Conservation (phyloP, 2,888 invertebrate genomes). For the Caenorhabditis sp. region DNA sequence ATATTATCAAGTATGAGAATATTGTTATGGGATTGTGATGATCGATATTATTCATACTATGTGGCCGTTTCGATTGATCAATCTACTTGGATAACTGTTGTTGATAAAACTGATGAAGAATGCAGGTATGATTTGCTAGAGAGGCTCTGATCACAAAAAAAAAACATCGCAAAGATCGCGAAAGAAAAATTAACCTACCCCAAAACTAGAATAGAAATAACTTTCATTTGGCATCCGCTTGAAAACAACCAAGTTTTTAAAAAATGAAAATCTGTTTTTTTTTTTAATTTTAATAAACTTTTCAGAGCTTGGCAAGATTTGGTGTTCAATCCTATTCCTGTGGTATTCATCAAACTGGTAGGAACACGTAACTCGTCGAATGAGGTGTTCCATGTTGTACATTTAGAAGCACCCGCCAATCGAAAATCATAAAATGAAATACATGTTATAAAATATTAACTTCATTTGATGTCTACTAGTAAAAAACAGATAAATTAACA, state of each 20-base stretch:
- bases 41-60: slow-evolving; percentile 74
- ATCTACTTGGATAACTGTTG: slow-evolving; percentile 77
- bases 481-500: neutral
- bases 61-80: slow-evolving; percentile 74
- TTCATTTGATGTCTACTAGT: neutral
- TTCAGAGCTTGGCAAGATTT: slow-evolving; percentile 89
- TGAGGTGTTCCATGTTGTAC: slow-evolving; percentile 54
- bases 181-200: too few relatives aligned
- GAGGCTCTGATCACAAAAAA: too few relatives aligned
- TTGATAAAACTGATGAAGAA: slow-evolving; percentile 84
- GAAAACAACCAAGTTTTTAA: too few relatives aligned
- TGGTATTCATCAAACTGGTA: slow-evolving; percentile 91
- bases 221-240: too few relatives aligned
- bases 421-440: neutral
- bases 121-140: slow-evolving; percentile 73
- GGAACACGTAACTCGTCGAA: slow-evolving; percentile 90
- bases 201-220: too few relatives aligned
- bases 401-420: slow-evolving; percentile 31
- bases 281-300: neutral
- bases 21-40: slow-evolving; percentile 86
- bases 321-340: slow-evolving; percentile 83
- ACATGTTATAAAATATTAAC: neutral
- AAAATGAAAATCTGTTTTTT: too few relatives aligned
- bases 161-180: too few relatives aligned
- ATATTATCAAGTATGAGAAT: slow-evolving; percentile 85